A percentile compares a stretch with the other conserved stretches of the same genome.
Conservation (phyloP, 2,888 invertebrate species). For the Eledona agricola region DNA sequence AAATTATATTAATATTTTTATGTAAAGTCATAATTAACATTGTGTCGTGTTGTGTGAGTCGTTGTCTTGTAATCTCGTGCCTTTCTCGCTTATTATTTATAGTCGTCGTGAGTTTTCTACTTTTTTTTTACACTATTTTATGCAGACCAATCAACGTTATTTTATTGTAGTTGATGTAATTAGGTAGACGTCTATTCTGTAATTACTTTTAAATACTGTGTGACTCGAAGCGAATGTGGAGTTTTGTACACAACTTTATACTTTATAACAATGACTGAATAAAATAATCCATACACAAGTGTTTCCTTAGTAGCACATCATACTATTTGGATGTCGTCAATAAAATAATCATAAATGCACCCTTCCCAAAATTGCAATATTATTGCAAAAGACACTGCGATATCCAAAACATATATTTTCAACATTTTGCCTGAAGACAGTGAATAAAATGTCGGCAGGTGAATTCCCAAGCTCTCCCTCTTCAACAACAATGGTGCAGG, state of each 20-base stretch:
- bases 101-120: constrained; percentile 29
- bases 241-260: constrained; percentile 39
- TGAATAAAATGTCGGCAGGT: too few relatives aligned
- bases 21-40: constrained; percentile 42
- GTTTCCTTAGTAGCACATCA: too few relatives aligned
- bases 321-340: too few relatives aligned
- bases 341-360: too few relatives aligned
- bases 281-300: constrained; percentile 25
- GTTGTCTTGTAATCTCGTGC: constrained; percentile 31
- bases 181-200: constrained; percentile 31
- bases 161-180: constrained; percentile 36
- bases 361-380: too few relatives aligned
- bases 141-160: constrained; percentile 36
- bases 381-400: too few relatives aligned
- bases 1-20: constrained; percentile 37
- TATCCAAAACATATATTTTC: too few relatives aligned
- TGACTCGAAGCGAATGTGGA: constrained; percentile 16
- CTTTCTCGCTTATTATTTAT: constrained; percentile 34
- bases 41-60: constrained; percentile 35
- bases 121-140: constrained; percentile 32
- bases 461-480: too few relatives aligned
- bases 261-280: constrained; percentile 47
- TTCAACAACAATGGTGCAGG: too few relatives aligned
- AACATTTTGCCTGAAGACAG: too few relatives aligned
- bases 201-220: constrained; percentile 32